Conservation (phyloP, 1,140 invertebrate species). For the Drosophila kepulauana region DNA sequence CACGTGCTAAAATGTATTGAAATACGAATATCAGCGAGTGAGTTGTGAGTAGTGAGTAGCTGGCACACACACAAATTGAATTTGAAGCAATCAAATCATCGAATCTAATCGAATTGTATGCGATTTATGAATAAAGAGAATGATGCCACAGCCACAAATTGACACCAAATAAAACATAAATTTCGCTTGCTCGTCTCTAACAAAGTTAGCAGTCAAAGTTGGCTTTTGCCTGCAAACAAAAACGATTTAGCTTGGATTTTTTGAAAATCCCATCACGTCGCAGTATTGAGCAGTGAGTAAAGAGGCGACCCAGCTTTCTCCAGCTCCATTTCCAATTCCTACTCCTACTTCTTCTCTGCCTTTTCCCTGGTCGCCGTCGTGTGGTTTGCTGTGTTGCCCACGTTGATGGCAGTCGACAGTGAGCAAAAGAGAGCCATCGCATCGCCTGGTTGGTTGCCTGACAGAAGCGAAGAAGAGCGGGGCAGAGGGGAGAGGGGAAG, state of each 20-base stretch:
- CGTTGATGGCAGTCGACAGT: constrained; percentile 10
- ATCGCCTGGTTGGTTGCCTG: constrained; percentile 7
- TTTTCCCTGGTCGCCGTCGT: background rate
- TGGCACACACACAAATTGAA: constrained; percentile 42
- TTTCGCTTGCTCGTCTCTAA: constrained; percentile 51
- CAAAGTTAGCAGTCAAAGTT: constrained; percentile 67
- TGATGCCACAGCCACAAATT: constrained; percentile 63
- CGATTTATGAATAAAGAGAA: constrained; percentile 60
- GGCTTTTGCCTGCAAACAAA: constrained; percentile 58
- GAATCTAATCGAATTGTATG: constrained; percentile 61
- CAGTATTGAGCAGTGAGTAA: constrained; percentile 32
- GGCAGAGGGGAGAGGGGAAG: background rate
- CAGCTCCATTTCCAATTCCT: background rate
- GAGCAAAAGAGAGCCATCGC: background rate
- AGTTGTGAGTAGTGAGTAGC: constrained; percentile 39
- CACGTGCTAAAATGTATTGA: constrained; percentile 49
- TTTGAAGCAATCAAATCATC: constrained; percentile 62
- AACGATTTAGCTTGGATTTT: constrained; percentile 63
- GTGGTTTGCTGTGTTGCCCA: background rate
- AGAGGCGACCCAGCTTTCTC: background rate
- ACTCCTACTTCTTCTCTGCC: constrained; percentile 7
- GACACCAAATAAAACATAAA: constrained; percentile 69
- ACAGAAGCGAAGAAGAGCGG: background rate
- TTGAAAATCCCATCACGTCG: constrained; percentile 71
- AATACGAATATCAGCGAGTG: constrained; percentile 11